Percentiles rank a stretch among this genome's conserved stretches.
These are phyloP conservation scores for Macrocentrus cingulum DNA, from an alignment of 1,140 invertebrate genomes.

Conservation along the genomic window DNA sequence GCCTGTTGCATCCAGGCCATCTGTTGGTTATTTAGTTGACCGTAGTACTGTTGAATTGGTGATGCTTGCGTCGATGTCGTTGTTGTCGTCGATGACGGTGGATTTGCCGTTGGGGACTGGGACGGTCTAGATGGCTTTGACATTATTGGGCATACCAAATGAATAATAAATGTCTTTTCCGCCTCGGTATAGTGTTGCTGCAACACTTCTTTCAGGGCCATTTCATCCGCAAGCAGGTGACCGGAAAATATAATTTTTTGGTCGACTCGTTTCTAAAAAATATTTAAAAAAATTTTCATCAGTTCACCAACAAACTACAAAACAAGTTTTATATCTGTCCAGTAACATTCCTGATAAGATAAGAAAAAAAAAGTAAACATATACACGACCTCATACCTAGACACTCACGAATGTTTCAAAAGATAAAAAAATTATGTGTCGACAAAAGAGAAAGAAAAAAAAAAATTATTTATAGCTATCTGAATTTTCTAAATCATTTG, in stretches of 20 bases:
- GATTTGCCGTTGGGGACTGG: conserved; percentile 1
- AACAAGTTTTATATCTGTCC: not conserved
- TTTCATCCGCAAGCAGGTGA: conserved; percentile 77
- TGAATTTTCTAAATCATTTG: too few relatives aligned
- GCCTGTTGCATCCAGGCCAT: conserved; percentile 80
- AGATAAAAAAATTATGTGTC: too few relatives aligned
- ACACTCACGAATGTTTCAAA: too few relatives aligned
- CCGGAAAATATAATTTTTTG: conserved; percentile 91
- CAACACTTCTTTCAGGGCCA: conserved; percentile 78
- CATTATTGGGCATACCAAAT: conserved; percentile 74
- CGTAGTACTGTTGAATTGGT: conserved; percentile 43
- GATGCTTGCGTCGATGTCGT: conserved; percentile 37
- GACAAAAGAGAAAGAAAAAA: too few relatives aligned
- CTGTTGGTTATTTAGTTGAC: conserved; percentile 59
- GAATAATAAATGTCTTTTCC: conserved; percentile 65
- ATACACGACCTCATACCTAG: too few relatives aligned
- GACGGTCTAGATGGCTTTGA: conserved; percentile 33
- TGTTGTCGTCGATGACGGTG: not conserved
- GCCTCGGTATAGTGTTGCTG: conserved; percentile 72
- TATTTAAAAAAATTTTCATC: conserved; percentile 33
- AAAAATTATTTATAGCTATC: too few relatives aligned
- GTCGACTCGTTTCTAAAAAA: conserved; percentile 72
- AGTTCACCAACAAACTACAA: conserved; percentile 15
- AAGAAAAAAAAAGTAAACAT: too few relatives aligned
- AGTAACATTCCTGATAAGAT: too few relatives aligned